Evolutionary conservation across 2,113 vertebrate species (phyloP), one percentile per base, ranked within the genome.

Genomic region (Genyomyrus donnyi): DNA sequence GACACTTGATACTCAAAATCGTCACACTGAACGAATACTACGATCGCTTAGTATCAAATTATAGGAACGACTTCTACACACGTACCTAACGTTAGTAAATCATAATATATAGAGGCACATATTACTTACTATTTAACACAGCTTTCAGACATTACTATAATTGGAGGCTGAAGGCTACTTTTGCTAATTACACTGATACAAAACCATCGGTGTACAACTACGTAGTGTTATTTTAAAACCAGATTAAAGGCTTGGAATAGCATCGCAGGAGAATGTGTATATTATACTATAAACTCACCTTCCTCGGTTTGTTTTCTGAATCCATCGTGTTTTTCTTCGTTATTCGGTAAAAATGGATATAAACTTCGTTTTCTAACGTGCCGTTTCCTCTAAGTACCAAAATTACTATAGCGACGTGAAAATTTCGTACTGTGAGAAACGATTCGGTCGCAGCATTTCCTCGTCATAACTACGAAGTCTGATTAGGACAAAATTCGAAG

Each of bases 291-390:
- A 86, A 49, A 56, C 93, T 91, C 90, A 96, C 96, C 94, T 95
- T 96, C 91, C 89, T 94, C 1, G 45, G 2, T 85, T 88, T 92
- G 88, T 87, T 93, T 89, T 96, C 95, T 3, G 88, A 52, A 42
- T 96, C 96, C 96, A 96, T 96, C 80, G 2, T 85, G 8, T 11
- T 1, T 48, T 77, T 10, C 1, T 24, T 24, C 27, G 35, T 42
- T 80, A 42, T 17, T n/a, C 3, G 9, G 10, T n/a, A 15, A 49
- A 24, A 89, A 2, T 45, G 0, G 21, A 39, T 56, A 9, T 8
- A 56, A 85, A 66, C n/a, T 66, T 0, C 1, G 17, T 42, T 5
- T 0, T 2, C 31, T 27, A n/a, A 0, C 17, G 83, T 70, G 53
- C 24, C 2, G 13, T 45, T 58, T 27, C 7, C 53, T 42, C 2